Evolutionary conservation across 2,113 vertebrate species (phyloP).

Genomic region (Perccottus glenii): DNA sequence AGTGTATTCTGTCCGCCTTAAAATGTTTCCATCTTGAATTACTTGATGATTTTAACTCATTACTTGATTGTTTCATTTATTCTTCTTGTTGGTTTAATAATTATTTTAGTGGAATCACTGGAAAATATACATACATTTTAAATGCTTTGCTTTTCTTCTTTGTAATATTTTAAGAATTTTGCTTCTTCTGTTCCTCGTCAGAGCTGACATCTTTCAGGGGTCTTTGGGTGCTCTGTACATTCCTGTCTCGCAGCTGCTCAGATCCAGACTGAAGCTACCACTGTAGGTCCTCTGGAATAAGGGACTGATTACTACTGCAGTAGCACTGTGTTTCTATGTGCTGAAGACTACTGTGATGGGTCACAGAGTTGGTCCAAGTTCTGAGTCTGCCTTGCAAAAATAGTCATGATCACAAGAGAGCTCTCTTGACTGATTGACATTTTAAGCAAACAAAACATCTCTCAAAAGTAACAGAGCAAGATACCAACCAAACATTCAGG

Average conservation of each 20-base stretch:
- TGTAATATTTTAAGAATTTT: slow-evolving; percentile 2
- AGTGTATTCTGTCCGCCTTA: too few relatives aligned
- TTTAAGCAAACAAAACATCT: not conserved
- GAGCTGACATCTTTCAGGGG: slow-evolving; percentile 33
- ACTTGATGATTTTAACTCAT: too few relatives aligned
- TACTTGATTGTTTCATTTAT: too few relatives aligned
- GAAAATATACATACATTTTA: slow-evolving; percentile 4
- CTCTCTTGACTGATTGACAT: slow-evolving; percentile 43
- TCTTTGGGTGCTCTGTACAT: slow-evolving; percentile 27
- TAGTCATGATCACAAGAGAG: slow-evolving; percentile 47
- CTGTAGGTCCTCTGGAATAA: too few relatives aligned
- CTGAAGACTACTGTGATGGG: too few relatives aligned
- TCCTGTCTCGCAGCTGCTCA: not conserved
- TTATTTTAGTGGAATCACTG: too few relatives aligned
- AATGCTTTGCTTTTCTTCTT: not conserved
- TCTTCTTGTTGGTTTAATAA: too few relatives aligned
- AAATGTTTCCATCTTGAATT: too few relatives aligned
- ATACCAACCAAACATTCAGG: slow-evolving; percentile 24
- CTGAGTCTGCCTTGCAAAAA: slow-evolving; percentile 17
- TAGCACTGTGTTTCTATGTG: too few relatives aligned
- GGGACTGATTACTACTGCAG: too few relatives aligned
- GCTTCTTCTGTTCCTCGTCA: slow-evolving; percentile 29
- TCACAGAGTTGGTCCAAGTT: not conserved
- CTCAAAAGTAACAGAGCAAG: not conserved
- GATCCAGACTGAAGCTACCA: too few relatives aligned